phyloP scores from a whole-genome alignment of 2,888 invertebrate genomes.

The Selenia dentaria region DNA sequence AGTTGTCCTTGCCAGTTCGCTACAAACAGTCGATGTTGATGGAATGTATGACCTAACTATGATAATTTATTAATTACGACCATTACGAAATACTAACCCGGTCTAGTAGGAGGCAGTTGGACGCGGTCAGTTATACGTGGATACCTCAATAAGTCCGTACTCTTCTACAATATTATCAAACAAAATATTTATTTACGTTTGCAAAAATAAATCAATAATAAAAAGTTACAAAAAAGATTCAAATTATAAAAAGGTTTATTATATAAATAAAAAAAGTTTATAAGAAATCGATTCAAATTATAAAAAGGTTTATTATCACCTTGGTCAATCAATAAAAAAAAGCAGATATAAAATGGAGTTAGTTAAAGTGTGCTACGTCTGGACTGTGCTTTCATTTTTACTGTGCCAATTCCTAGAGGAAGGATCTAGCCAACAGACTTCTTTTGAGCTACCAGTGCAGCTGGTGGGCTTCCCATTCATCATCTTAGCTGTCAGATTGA shows the following conservation, averaged over 20 bases:
- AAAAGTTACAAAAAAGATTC: no score
- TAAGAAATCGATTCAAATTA: constrained; percentile 3
- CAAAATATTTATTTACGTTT: constrained; percentile 9
- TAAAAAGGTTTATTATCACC: no score
- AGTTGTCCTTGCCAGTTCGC: constrained; percentile 46
- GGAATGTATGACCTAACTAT: constrained; percentile 36
- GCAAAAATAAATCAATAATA: constrained; percentile 7
- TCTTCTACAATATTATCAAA: constrained; percentile 40
- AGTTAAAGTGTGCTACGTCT: constrained; percentile 62
- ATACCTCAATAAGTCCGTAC: constrained; percentile 63
- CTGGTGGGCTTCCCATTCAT: constrained; percentile 93
- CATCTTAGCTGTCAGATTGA: constrained; percentile 90
- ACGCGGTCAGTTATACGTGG: constrained; percentile 67
- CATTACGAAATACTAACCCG: constrained; percentile 58
- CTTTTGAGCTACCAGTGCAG: constrained; percentile 89
- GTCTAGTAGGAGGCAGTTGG: constrained; percentile 42
- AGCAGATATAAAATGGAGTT: constrained; percentile 67
- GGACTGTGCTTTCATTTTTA: constrained; percentile 58
- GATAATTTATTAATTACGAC: constrained; percentile 59
- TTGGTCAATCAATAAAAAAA: no score
- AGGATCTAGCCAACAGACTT: constrained; percentile 55
- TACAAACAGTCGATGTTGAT: no score
- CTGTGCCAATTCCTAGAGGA: constrained; percentile 64
- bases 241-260: not conserved
- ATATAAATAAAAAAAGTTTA: no score